phyloP scores from a whole-genome alignment of 2,888 invertebrate genomes.

The Eupithecia pulchellata region DNA sequence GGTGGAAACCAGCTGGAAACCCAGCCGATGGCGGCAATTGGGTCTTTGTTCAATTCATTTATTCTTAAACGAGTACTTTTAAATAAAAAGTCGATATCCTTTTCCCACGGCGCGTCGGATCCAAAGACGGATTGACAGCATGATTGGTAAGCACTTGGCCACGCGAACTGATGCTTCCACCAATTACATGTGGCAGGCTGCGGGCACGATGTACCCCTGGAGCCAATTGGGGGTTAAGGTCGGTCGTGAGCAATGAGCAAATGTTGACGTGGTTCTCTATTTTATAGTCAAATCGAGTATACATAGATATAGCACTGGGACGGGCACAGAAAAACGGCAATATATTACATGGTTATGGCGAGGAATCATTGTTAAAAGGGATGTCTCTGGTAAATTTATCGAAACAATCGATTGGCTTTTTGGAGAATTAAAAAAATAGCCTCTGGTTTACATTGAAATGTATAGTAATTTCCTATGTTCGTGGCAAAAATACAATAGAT shows the following conservation, averaged over 20 bases:
- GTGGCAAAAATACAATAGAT: no score
- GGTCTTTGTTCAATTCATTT: neutral
- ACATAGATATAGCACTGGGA: no score
- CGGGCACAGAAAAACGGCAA: no score
- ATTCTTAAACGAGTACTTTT: conserved; percentile 5
- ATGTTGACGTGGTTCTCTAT: conserved; percentile 15
- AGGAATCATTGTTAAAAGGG: no score
- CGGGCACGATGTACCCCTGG: conserved; percentile 71
- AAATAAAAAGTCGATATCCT: conserved; percentile 50
- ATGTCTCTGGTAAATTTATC: no score
- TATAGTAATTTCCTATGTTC: no score
- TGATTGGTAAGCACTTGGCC: conserved; percentile 76
- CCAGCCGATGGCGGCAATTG: neutral
- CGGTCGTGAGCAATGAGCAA: conserved; percentile 40
- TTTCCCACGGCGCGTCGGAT: conserved; percentile 66
- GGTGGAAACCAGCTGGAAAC: neutral
- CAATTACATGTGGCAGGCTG: conserved; percentile 76
- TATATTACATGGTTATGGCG: no score
- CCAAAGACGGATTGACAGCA: conserved; percentile 73
- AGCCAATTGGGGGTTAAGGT: conserved; percentile 47
- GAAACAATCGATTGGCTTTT: no score
- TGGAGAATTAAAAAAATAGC: no score
- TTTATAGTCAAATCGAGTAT: neutral
- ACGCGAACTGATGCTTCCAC: conserved; percentile 64
- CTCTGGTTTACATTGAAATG: no score